phyloP scores from a whole-genome alignment of 2,888 invertebrate genomes.

The Plemyria rubiginata region DNA sequence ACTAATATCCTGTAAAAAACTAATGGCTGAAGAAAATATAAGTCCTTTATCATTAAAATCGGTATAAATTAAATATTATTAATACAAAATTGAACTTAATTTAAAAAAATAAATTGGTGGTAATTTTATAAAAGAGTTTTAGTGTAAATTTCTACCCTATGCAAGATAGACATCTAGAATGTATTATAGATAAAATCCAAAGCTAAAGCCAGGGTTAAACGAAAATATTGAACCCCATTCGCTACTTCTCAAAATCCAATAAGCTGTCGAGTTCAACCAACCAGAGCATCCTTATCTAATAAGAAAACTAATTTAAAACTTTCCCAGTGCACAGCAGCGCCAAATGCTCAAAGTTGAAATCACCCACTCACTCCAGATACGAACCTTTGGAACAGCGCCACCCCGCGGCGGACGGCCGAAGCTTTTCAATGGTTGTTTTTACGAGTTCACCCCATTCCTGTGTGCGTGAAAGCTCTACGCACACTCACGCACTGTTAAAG shows the following conservation, averaged over 20 bases:
- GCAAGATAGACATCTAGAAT: not conserved
- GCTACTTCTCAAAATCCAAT: slow-evolving; percentile 47
- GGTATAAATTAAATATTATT: no score
- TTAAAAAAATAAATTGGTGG: no score
- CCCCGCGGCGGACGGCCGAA: slow-evolving; percentile 81
- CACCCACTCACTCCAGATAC: slow-evolving; percentile 54
- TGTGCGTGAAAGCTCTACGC: slow-evolving; percentile 73
- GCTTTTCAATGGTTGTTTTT: slow-evolving; percentile 76
- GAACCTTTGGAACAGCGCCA: slow-evolving; percentile 75
- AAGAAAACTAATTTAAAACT: slow-evolving; percentile 69
- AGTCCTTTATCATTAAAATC: no score
- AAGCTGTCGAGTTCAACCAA: slow-evolving; percentile 53
- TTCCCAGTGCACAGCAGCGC: slow-evolving; percentile 68
- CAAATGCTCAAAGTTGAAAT: slow-evolving; percentile 57
- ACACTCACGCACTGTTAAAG: slow-evolving; percentile 63
- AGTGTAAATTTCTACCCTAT: not conserved
- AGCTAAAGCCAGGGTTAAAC: slow-evolving; percentile 26
- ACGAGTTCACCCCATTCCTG: slow-evolving; percentile 57
- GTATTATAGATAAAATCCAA: slow-evolving; percentile 13
- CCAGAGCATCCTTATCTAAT: slow-evolving; percentile 52
- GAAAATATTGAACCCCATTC: slow-evolving; percentile 39
- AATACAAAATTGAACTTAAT: no score
- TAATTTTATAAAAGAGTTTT: no score
- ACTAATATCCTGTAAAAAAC: no score
- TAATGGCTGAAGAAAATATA: no score